Evolutionary conservation across 2,113 vertebrate genomes (phyloP).

Genomic region (Furnarius figulus): DNA sequence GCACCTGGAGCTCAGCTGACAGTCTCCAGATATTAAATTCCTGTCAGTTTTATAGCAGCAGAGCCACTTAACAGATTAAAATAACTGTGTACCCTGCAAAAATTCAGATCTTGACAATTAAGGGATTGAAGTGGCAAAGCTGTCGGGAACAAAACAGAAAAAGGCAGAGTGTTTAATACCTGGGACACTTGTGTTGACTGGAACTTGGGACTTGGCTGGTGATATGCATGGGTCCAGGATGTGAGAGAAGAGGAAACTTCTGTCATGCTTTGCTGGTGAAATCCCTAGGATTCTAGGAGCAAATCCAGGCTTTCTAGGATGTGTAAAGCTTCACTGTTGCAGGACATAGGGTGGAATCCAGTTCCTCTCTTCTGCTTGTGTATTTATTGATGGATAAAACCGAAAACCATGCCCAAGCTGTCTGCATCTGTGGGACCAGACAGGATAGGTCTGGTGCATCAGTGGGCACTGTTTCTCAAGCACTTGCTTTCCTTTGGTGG

Average conservation of each 20-base stretch:
- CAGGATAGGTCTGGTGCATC: neutral
- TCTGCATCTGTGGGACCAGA: neutral
- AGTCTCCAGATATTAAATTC: conserved; percentile 43
- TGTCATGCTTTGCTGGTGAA: neutral
- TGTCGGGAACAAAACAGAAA: neutral
- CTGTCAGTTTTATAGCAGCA: conserved; percentile 45
- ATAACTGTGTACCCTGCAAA: conserved; percentile 43
- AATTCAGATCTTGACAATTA: conserved; percentile 50
- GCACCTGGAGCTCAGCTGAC: conserved; percentile 54
- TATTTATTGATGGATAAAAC: neutral
- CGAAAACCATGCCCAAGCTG: neutral
- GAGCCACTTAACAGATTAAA: conserved; percentile 68
- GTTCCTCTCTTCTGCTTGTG: neutral
- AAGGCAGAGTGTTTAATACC: neutral
- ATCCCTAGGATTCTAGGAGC: neutral
- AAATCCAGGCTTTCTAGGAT: neutral
- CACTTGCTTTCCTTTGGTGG: neutral
- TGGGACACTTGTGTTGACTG: neutral
- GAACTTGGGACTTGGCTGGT: neutral
- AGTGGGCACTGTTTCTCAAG: neutral
- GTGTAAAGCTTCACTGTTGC: neutral
- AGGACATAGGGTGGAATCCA: neutral
- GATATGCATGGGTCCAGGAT: neutral
- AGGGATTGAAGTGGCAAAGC: conserved; percentile 32
- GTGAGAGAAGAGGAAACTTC: neutral